phyloP scores from a whole-genome alignment of 2,797 vertebrate species.

The Squalus acanthias region DNA sequence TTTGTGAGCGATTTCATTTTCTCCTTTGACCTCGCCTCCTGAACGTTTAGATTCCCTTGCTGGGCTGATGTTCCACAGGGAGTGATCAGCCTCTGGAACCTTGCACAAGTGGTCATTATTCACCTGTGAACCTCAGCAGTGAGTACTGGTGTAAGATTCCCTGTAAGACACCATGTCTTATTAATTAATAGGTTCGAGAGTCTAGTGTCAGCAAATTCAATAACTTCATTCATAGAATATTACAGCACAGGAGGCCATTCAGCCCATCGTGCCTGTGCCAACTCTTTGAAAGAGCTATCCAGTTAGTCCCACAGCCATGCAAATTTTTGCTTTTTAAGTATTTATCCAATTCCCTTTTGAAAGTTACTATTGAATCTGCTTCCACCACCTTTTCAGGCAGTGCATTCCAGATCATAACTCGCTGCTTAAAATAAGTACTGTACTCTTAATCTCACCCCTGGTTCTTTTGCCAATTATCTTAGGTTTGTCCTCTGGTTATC shows the following conservation, averaged over 20 bases:
- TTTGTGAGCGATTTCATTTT: background rate
- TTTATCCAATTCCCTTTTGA: background rate
- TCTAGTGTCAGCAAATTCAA: too few relatives aligned
- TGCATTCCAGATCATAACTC: background rate
- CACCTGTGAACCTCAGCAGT: background rate
- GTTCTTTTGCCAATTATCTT: too few relatives aligned
- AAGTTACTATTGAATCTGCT: background rate
- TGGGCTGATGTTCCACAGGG: background rate
- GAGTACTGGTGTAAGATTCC: background rate
- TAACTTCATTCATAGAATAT: background rate
- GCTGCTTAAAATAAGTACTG: too few relatives aligned
- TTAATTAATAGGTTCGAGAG: too few relatives aligned
- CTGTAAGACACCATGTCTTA: background rate
- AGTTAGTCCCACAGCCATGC: background rate
- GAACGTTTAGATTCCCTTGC: background rate
- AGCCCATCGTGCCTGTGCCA: background rate
- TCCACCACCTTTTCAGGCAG: background rate
- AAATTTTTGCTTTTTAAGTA: background rate
- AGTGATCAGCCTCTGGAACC: background rate
- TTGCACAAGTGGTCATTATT: background rate
- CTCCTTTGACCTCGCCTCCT: background rate
- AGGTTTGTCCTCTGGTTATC: background rate
- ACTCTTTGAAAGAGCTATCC: background rate
- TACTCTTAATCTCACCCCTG: too few relatives aligned
- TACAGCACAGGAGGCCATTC: background rate